A percentile compares a stretch with the other conserved stretches of the same genome.
Conservation (phyloP, 2,888 invertebrate species). For the Eristalis intricaria region DNA sequence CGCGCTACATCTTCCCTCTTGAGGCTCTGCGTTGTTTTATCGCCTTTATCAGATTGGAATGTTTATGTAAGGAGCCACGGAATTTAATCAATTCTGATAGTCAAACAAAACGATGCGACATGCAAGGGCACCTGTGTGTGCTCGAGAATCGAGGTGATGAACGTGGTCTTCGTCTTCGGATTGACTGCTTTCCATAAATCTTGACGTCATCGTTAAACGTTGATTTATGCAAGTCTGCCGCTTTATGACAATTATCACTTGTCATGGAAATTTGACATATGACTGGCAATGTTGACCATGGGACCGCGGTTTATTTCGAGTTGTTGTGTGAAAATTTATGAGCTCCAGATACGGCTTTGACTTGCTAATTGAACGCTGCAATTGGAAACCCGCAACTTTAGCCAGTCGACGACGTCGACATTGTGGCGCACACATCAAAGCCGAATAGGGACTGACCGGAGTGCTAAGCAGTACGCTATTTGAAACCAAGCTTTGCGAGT, state of each 20-base stretch:
- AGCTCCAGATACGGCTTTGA: neutral
- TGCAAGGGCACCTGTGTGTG: neutral
- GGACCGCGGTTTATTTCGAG: neutral
- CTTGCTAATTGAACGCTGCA: neutral
- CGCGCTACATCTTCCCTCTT: neutral
- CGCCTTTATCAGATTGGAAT: neutral
- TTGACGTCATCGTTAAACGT: neutral
- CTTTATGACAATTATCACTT: neutral
- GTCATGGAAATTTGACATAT: neutral
- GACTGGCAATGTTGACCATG: neutral
- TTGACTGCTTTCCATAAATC: neutral
- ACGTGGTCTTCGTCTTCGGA: neutral
- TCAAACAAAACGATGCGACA: constrained; percentile 3
- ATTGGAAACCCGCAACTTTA: neutral
- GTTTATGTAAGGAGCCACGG: constrained; percentile 1
- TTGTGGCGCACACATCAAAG: neutral
- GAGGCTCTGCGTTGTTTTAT: neutral
- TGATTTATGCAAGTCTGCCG: neutral
- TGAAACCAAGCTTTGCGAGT: neutral
- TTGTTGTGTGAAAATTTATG: neutral
- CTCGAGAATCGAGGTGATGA: neutral
- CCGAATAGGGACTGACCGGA: neutral
- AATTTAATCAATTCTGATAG: constrained; percentile 24
- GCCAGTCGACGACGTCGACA: neutral
- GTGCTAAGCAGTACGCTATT: neutral